Evolutionary conservation across 2,888 invertebrate species (phyloP), one percentile per base, ranked within the genome.

Genomic region (Tinea semifulvella): DNA sequence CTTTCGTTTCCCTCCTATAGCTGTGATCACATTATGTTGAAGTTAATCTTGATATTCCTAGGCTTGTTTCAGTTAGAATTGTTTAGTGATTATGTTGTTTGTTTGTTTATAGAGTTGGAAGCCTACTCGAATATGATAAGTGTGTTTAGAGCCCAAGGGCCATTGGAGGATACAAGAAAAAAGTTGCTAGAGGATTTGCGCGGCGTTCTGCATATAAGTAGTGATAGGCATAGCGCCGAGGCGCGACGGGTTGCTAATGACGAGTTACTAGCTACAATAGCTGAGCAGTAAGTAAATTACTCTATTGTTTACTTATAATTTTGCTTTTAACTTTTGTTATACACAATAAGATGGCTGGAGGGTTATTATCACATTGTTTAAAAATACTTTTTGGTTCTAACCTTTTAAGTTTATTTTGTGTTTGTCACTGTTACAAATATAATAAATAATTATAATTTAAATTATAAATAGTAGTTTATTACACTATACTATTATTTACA

Each of bases 171-270:
- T 60, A 90, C 90, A 61, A 94, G 94, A 84, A 88, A 89, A 64
- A 91, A 89, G 71, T 75, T 95, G 58, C 82, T 96, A 44, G 89
- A 90, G 66, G 93, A 95, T 63, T 84, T 95, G 55, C 89, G 92
- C 61, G 85, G 85, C 66, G 85, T 88, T 63, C 85, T 91, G 68
- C 92, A 93, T 74, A 95, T 96, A 69, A 89, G 93, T 49, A 88
- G 88, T 64, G 96, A 96, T 71, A 85, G 96, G 56, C 96, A 96
- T 75, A 88, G 92, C 60, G 95, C 95, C 45, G 96, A 96, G 82
- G 88, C 95, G 56, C 85, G 96, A 56, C 86, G 96, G 70, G 96
- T 93, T 58, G 90, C 93, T 46, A 96, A 94, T 76, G 96, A 96
- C 79, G 95, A 96, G 68, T 87, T 90, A 68, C 82, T 96, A 55